Base-by-base conservation (phyloP, 37 sponge, comb jelly and placozoan genomes). In the Dysidea cf. avara region DNA sequence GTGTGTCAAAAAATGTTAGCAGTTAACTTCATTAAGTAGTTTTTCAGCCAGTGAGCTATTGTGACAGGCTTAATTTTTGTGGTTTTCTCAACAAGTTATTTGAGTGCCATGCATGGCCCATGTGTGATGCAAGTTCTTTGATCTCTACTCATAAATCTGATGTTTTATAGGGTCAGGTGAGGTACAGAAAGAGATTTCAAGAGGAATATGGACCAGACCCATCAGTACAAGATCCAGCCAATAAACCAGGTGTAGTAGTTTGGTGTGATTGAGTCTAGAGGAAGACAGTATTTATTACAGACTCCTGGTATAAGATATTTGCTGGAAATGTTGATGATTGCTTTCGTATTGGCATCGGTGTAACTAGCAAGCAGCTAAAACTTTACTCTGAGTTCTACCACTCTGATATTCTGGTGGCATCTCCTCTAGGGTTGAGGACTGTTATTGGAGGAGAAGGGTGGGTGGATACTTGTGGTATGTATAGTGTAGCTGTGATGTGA, bases 271-370 rank as follows among this genome's bases (percentile, higher is more conserved):
- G 46, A 43, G n/a, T n/a, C n/a, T n/a, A n/a, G n/a, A n/a, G n/a
- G n/a, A n/a, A n/a, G n/a, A n/a, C n/a, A n/a, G n/a, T n/a, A n/a
- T n/a, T n/a, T n/a, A n/a, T n/a, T n/a, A n/a, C 75, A 72, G 72
- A 65, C 7, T 86, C 87, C 14, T 95, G 71, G 59, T 64, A 69
- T 50, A 55, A 66, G 9, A 76, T 86, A 61, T 99, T 99, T 75
- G 67, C 73, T 61, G 99, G 99, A 0, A 99, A 99, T 69, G 83
- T 76, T 34, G 99, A 99, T 61, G 99, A 99, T 71, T 92, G 91
- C 60, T 99, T 99, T 68, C 75, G 85, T 21, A 58, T 99, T 50
- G 99, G 99, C 16, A 48, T 99, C 39, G 76, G 83, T 9, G 55
- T 99, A 2, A 70, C 58, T 29, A 68, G 85, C 60, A 95, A 84